Percentiles rank a stretch among this genome's conserved stretches.
Evolutionary conservation across 2,797 vertebrate species (phyloP).

Genomic region (Sardinella longiceps): DNA sequence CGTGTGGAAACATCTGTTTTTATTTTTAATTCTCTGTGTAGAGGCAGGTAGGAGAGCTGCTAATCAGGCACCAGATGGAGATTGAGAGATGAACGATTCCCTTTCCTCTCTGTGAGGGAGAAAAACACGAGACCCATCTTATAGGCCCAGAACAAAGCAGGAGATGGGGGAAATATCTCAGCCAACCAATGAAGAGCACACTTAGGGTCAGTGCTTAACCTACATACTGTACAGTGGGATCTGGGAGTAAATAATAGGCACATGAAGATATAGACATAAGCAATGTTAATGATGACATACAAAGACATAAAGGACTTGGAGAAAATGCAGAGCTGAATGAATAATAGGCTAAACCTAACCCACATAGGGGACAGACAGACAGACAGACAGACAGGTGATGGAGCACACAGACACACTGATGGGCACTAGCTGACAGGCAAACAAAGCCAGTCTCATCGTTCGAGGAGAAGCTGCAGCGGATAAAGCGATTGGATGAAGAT

Average conservation of each 20-base stretch:
- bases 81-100: not conserved
- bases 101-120: not conserved
- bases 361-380: not conserved
- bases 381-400: not conserved
- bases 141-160: not conserved
- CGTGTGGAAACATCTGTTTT: not conserved
- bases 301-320: not conserved
- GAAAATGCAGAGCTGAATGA: not conserved
- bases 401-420: not conserved
- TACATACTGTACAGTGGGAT: not conserved
- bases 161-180: not conserved
- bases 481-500: not conserved
- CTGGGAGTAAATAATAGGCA: not conserved
- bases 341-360: not conserved
- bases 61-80: too few species aligned
- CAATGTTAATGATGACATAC: not conserved
- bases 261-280: not conserved
- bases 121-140: too few species aligned
- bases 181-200: not conserved
- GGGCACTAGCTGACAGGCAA: not conserved
- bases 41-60: too few species aligned
- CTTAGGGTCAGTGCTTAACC: not conserved
- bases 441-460: not conserved
- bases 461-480: not conserved
- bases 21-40: not conserved